Conservation (phyloP, 2,888 invertebrate species). For the Pollenia angustigena region DNA sequence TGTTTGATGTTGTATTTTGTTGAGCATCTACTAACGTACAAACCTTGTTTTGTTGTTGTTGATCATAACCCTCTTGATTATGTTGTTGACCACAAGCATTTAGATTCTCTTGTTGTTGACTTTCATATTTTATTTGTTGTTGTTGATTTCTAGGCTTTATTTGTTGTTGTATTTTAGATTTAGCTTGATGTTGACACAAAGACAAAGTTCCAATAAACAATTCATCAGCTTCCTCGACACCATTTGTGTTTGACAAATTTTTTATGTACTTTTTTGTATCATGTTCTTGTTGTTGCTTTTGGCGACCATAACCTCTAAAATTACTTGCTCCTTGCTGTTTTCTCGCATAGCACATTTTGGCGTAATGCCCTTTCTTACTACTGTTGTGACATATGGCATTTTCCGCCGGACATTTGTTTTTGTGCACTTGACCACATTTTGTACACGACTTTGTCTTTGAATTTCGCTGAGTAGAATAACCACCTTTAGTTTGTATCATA, state of each 20-base stretch:
- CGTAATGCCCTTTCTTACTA: neutral
- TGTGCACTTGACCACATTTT: neutral
- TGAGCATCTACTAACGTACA: neutral
- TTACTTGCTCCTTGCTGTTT: no score
- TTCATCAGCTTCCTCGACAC: neutral
- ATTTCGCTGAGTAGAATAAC: neutral
- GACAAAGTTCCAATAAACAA: neutral
- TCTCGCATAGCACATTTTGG: no score
- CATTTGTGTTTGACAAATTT: neutral
- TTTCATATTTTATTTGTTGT: no score
- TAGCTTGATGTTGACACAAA: neutral
- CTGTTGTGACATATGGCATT: neutral
- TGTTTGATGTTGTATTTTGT: neutral
- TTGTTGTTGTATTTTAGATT: neutral
- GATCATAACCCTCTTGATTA: neutral
- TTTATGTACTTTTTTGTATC: neutral
- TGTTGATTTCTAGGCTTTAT: no score
- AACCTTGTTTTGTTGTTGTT: neutral
- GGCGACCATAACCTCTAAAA: no score
- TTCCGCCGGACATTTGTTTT: neutral
- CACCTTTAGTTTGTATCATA: neutral
- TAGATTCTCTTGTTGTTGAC: no score
- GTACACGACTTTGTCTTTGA: neutral
- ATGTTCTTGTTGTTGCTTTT: neutral
- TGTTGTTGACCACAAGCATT: no score